Base-by-base conservation (phyloP, 2,888 invertebrate species). In the Pheosia gnoma region DNA sequence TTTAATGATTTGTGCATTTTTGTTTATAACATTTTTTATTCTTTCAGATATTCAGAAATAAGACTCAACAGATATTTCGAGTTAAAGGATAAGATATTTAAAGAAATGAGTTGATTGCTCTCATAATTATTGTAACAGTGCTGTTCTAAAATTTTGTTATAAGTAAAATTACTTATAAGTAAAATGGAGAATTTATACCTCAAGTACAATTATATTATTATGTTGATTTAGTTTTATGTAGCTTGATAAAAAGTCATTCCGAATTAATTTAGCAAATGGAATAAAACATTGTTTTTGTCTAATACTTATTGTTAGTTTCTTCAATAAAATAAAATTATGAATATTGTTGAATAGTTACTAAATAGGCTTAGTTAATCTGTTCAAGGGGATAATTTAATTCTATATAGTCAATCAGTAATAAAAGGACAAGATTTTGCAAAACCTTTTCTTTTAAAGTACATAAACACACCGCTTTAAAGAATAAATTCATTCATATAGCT, bases 11-110 rank as follows among this genome's bases (percentile, higher is more conserved):
- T 47, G 47, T 47, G n/a, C n/a, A 47, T 47, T 47, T 43, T 45
- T 45, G 9, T 45, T 45, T 45, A 9, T 47, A 1, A 47, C 4
- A 47, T 51, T 25, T 51, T 25, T 49, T 25, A 51, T 51, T 95
- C 95, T 97, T 96, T 61, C 86, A 93, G 93, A 67, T 93, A 93
- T 87, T 96, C 97, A 59, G 95, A 95, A 80, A 91, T 95, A 73
- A 94, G 97, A 71, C 94, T 97, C 66, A 94, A 95, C 68, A 96
- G 96, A 86, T 97, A 97, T 90, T 95, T 95, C 81, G 94, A 94
- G 61, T 94, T 94, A 72, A 96, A 96, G 88, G 94, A 95, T 49
- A 83, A 91, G 73, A 94, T 95, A 71, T 88, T 89, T 79, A 84
- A 83, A 73, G 78, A 85, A 74, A 70, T 85, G 9, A 86, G 85